Conservation (phyloP, 2,888 invertebrate genomes). For the Adelphocoris suturalis region DNA sequence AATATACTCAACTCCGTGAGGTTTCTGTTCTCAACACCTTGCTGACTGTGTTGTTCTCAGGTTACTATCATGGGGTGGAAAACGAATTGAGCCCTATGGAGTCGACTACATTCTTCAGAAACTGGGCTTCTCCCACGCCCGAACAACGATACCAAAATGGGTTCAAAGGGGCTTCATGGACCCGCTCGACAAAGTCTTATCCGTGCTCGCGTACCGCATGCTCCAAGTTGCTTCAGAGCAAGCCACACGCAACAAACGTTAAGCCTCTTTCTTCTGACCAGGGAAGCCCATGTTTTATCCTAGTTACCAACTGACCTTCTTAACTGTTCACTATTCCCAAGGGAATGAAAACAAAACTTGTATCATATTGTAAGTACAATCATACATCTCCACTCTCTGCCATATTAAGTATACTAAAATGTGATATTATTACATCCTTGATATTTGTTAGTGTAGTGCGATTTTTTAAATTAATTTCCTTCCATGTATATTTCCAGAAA, state of each 20-base stretch:
- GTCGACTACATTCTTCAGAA: slow-evolving; percentile 99
- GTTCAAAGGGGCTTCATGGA: slow-evolving; percentile 99
- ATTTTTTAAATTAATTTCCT: neutral
- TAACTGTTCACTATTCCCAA: too few species aligned
- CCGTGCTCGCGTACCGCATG: slow-evolving; percentile 75
- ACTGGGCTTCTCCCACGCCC: slow-evolving; percentile 97
- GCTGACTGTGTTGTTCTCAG: slow-evolving; percentile 78
- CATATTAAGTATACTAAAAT: neutral
- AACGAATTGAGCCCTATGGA: slow-evolving; percentile 98
- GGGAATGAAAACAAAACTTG: neutral
- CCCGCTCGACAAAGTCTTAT: slow-evolving; percentile 91
- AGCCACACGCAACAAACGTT: slow-evolving; percentile 58
- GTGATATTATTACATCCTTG: slow-evolving; percentile 18
- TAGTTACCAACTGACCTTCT: neutral
- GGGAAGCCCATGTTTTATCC: neutral
- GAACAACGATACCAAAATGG: slow-evolving; percentile 99
- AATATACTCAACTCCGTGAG: too few species aligned
- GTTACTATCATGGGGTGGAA: slow-evolving; percentile 93
- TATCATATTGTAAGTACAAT: neutral
- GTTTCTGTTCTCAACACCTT: too few species aligned
- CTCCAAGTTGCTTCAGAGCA: slow-evolving; percentile 73
- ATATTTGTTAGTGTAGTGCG: neutral
- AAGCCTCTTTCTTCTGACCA: neutral
- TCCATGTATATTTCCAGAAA: neutral
- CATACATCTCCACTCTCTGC: neutral